These are phyloP conservation scores for Gopherus flavomarginatus DNA, from an alignment of 2,113 vertebrate species.

Conservation along the genomic window DNA sequence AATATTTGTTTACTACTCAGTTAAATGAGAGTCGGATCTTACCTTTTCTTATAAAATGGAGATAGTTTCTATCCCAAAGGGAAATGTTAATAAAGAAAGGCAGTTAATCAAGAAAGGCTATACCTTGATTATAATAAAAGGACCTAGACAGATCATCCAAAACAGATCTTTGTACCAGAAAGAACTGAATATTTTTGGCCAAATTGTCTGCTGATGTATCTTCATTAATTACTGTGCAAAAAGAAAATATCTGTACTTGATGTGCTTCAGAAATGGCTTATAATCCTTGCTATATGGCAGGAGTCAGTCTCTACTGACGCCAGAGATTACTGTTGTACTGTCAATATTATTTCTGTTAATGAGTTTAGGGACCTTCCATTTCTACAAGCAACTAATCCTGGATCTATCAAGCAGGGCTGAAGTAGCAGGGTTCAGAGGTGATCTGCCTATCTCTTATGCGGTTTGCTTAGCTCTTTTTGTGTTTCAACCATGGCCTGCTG, in stretches of 20 bases:
- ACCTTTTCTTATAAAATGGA: neutral
- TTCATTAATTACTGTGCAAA: neutral
- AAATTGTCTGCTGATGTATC: neutral
- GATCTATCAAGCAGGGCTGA: neutral
- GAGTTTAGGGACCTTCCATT: neutral
- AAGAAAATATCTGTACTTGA: neutral
- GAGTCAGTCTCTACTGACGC: neutral
- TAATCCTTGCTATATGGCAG: neutral
- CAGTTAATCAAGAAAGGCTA: no score
- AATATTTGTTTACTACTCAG: neutral
- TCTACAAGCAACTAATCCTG: neutral
- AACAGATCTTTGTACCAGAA: neutral
- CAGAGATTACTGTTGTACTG: neutral
- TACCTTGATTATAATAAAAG: neutral
- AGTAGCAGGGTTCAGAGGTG: neutral
- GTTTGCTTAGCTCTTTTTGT: neutral
- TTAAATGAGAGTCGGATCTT: neutral
- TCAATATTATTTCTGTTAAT: neutral
- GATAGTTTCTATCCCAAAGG: neutral
- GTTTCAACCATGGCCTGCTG: neutral
- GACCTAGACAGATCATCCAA: neutral
- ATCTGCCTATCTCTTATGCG: neutral
- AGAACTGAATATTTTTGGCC: neutral
- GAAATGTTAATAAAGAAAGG: neutral
- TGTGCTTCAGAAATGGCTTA: conserved; percentile 18